These are phyloP conservation scores for Diphyllodes magnificus DNA, from an alignment of 2,113 vertebrate species.

Conservation along the genomic window DNA sequence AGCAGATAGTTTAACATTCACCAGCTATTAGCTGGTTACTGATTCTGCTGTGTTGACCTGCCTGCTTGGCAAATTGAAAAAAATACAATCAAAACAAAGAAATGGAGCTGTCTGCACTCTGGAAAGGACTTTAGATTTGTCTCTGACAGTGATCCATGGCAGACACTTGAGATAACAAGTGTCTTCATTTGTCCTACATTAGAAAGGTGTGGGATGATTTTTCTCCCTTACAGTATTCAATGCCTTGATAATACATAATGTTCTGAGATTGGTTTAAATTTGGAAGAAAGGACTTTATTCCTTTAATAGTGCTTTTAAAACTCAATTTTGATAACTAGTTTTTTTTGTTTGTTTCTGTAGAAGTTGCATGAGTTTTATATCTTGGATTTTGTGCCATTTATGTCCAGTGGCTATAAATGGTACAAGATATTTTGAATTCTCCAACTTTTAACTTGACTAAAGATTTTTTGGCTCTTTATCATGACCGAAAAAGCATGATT, in stretches of 20 bases:
- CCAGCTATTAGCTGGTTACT: not conserved
- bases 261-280: not conserved
- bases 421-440: not conserved
- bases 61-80: not conserved
- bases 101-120: not conserved
- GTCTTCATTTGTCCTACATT: slow-evolving; percentile 1
- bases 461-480: not conserved
- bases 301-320: not conserved
- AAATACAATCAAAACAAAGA: not conserved
- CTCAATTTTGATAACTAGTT: not conserved
- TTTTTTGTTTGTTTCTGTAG: not conserved
- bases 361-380: not conserved
- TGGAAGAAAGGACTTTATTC: not conserved
- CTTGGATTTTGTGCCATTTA: not conserved
- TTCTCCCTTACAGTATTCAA: not conserved
- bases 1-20: not conserved
- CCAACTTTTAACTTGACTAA: not conserved
- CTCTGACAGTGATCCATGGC: not conserved
- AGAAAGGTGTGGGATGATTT: not conserved
- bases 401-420: not conserved
- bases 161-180: not conserved
- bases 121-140: not conserved
- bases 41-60: not conserved
- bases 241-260: not conserved
- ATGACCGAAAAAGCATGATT: not conserved